Evolutionary conservation across 2,888 invertebrate genomes (phyloP).

Genomic region (Beris morrisii): DNA sequence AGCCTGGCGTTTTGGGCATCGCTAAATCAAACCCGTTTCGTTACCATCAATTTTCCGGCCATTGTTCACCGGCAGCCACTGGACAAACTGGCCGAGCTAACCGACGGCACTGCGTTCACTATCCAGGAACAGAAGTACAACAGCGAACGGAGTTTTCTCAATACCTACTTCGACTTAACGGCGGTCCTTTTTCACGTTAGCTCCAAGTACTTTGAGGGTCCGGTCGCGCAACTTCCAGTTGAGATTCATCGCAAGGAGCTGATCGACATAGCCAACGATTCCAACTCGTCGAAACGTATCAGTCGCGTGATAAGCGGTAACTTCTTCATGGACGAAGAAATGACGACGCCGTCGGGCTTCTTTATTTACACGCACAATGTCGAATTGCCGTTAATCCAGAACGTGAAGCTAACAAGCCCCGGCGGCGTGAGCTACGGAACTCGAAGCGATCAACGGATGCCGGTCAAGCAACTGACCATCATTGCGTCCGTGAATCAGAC

Average conservation of each 20-base stretch:
- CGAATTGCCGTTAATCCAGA: constrained; percentile 59
- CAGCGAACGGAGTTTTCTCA: constrained; percentile 58
- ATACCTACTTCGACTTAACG: constrained; percentile 60
- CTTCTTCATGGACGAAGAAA: constrained; percentile 59
- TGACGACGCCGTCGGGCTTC: constrained; percentile 60
- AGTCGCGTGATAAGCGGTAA: constrained; percentile 58
- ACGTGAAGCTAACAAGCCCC: constrained; percentile 58
- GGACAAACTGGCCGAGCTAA: constrained; percentile 57
- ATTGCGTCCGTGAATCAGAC: constrained; percentile 60
- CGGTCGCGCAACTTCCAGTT: constrained; percentile 55
- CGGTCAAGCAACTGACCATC: constrained; percentile 59
- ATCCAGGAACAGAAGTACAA: constrained; percentile 60
- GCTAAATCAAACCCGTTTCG: constrained; percentile 57
- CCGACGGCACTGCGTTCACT: constrained; percentile 57
- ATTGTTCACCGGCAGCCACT: constrained; percentile 55
- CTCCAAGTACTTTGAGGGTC: constrained; percentile 57
- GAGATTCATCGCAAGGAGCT: constrained; percentile 49
- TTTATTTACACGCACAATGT: constrained; percentile 60
- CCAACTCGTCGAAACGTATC: constrained; percentile 33
- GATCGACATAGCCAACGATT: constrained; percentile 39
- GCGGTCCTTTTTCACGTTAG: constrained; percentile 58
- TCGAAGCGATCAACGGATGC: constrained; percentile 58
- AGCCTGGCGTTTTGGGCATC: constrained; percentile 50
- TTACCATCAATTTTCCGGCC: constrained; percentile 62
- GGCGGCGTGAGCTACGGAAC: constrained; percentile 56